phyloP scores from a whole-genome alignment of 2,888 invertebrate species.

The Andrena fulva region DNA sequence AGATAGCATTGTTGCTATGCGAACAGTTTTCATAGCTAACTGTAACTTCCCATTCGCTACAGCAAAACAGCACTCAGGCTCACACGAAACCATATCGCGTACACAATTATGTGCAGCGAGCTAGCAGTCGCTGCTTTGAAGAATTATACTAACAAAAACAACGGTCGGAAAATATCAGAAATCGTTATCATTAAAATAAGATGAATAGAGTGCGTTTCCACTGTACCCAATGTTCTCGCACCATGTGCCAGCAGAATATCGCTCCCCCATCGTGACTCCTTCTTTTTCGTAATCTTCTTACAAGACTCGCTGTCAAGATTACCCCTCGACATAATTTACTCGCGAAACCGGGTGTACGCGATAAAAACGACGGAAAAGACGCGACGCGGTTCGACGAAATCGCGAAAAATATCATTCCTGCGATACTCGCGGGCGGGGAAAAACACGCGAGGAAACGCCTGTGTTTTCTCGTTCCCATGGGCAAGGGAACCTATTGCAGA shows the following conservation, averaged over 20 bases:
- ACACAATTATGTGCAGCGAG: no score
- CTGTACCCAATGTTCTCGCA: not conserved
- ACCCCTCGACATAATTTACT: not conserved
- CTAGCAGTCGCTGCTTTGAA: no score
- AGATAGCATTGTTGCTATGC: constrained; percentile 15
- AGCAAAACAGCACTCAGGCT: not conserved
- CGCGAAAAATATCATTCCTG: not conserved
- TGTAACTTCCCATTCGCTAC: no score
- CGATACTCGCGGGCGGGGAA: not conserved
- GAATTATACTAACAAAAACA: no score
- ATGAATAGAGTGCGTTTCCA: not conserved
- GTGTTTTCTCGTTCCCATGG: constrained; percentile 51
- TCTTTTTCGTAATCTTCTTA: not conserved
- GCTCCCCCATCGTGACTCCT: not conserved
- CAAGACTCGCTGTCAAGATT: not conserved
- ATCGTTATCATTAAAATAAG: no score
- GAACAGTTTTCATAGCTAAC: constrained; percentile 1
- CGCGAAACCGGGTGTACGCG: not conserved
- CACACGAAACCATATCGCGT: not conserved
- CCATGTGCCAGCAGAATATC: not conserved
- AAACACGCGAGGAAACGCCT: not conserved
- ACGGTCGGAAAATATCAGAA: no score
- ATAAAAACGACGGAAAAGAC: not conserved
- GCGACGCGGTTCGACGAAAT: not conserved
- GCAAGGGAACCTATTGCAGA: not conserved